A percentile compares a stretch with the other conserved stretches of the same genome.
phyloP scores from a whole-genome alignment of 30 jellyfish, hydroid and myxozoan species.

The Hydractinia echinata region DNA sequence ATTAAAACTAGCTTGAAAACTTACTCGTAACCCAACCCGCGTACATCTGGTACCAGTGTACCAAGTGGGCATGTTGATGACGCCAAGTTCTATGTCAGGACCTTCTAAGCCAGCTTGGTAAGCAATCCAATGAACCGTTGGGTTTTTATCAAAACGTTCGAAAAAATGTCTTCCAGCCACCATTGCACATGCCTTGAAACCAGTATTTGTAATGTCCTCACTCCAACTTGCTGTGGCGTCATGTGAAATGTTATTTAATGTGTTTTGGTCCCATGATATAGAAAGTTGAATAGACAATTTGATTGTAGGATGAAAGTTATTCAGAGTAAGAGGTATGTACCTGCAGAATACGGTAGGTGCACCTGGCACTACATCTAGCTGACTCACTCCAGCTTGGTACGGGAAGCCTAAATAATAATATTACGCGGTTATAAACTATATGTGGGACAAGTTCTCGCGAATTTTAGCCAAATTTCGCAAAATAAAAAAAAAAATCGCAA shows the following conservation, averaged over 20 bases:
- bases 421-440: not conserved
- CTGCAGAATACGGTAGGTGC: slow-evolving; percentile 33
- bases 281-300: not conserved
- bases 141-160: not conserved
- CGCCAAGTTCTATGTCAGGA: not conserved
- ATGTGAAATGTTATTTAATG: not conserved
- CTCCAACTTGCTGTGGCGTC: slow-evolving; percentile 34
- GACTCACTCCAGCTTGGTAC: slow-evolving; percentile 4
- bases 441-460: too few species aligned
- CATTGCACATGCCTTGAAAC: slow-evolving; percentile 28
- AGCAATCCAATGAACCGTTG: slow-evolving; percentile 26
- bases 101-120: not conserved
- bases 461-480: too few species aligned
- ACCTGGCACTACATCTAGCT: slow-evolving; percentile 26
- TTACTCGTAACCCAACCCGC: too few species aligned
- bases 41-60: slow-evolving; percentile 14
- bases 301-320: not conserved
- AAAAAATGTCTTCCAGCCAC: slow-evolving; percentile 23
- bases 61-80: slow-evolving; percentile 22
- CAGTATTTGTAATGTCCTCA: slow-evolving; percentile 14
- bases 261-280: slow-evolving; percentile 20
- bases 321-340: not conserved
- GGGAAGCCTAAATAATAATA: not conserved
- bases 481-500: too few species aligned
- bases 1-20: too few species aligned